A percentile compares a stretch with the other conserved stretches of the same genome.
Conservation (phyloP, 2,797 vertebrate genomes). For the Ceryle rudis region DNA sequence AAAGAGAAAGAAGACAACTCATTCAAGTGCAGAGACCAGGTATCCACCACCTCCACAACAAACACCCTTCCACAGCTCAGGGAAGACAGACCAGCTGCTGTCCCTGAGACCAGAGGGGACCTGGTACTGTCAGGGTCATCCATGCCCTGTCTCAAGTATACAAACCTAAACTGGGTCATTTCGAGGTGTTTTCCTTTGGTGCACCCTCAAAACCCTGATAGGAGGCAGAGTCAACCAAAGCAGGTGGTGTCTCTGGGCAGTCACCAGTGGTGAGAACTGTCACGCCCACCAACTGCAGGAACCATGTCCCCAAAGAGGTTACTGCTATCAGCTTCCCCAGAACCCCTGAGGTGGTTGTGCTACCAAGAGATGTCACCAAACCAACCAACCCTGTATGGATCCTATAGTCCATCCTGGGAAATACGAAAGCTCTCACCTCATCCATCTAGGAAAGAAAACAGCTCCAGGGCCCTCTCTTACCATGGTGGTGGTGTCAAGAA, state of each 20-base stretch:
- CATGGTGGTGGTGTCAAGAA: not conserved
- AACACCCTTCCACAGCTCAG: not conserved
- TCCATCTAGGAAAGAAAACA: not conserved
- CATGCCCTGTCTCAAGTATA: not conserved
- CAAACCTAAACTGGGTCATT: rapidly evolving
- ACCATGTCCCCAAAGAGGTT: not conserved
- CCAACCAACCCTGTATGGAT: rapidly evolving
- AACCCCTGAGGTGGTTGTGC: not conserved
- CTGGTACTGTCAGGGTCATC: not conserved
- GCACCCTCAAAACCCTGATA: not conserved
- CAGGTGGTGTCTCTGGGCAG: rapidly evolving
- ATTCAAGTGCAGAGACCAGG: not conserved
- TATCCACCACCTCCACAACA: not conserved
- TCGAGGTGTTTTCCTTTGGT: not conserved
- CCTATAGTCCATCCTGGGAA: not conserved
- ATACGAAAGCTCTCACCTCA: not conserved
- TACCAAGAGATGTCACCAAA: not conserved
- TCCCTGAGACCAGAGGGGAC: not conserved
- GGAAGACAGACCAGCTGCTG: not conserved
- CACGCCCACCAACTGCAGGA: not conserved
- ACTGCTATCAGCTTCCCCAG: not conserved
- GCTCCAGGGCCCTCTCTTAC: not conserved
- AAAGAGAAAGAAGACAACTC: not conserved
- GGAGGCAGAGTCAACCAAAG: not conserved
- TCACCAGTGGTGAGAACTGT: not conserved